phyloP scores from a whole-genome alignment of 1,140 invertebrate species.

The Lordiphosa stackelbergi region DNA sequence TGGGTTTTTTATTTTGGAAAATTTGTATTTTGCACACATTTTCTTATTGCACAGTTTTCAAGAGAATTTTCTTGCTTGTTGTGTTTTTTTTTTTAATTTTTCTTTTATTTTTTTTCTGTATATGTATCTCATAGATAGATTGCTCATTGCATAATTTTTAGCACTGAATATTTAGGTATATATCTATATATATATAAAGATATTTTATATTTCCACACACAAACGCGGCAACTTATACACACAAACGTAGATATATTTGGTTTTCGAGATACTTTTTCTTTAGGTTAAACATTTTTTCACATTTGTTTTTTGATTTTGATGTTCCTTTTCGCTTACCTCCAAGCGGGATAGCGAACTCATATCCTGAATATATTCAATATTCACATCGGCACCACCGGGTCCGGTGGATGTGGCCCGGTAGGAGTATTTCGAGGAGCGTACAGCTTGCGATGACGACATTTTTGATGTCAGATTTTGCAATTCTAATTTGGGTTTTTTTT shows the following conservation, averaged over 20 bases:
- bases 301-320: slow-evolving; percentile 20
- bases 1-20: slow-evolving; percentile 1
- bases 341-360: slow-evolving; percentile 93
- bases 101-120: slow-evolving; percentile 9
- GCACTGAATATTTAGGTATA: slow-evolving; percentile 36
- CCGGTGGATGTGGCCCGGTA: slow-evolving; percentile 86
- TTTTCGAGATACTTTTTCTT: slow-evolving; percentile 22
- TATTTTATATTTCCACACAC: slow-evolving; percentile 68
- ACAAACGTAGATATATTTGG: slow-evolving; percentile 15
- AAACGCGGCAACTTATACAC: slow-evolving; percentile 35
- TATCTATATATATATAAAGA: slow-evolving; percentile 50
- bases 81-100: slow-evolving; percentile 12
- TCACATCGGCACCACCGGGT: slow-evolving; percentile 90
- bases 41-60: background rate
- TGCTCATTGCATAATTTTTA: slow-evolving; percentile 51
- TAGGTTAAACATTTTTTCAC: slow-evolving; percentile 39
- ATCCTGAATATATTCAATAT: slow-evolving; percentile 95
- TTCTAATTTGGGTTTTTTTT: slow-evolving; percentile 15
- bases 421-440: slow-evolving; percentile 92
- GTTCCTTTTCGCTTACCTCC: slow-evolving; percentile 83
- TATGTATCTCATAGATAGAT: slow-evolving; percentile 18
- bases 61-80: slow-evolving; percentile 8
- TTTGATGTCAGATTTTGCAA: slow-evolving; percentile 48
- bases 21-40: too few species aligned
- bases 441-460: slow-evolving; percentile 84